Evolutionary conservation across 2,797 vertebrate genomes (phyloP).

Genomic region (Benthosema pterotum): DNA sequence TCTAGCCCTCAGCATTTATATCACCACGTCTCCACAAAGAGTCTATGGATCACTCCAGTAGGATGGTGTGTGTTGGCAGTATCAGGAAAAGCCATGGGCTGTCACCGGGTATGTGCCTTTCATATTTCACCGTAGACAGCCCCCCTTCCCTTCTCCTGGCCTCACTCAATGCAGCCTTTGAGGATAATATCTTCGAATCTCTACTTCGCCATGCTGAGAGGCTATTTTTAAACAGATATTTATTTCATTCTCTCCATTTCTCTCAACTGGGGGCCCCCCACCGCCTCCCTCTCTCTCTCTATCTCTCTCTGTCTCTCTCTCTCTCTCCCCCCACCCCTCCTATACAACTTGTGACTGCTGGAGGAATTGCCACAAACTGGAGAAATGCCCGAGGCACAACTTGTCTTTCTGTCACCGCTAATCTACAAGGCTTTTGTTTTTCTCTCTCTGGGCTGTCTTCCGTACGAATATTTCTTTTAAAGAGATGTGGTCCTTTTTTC

Average conservation of each 20-base stretch:
- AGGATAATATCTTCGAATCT: constrained; percentile 87
- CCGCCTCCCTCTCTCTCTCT: constrained; percentile 57
- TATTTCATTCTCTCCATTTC: constrained; percentile 76
- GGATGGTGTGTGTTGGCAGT: constrained; percentile 80
- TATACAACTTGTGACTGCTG: constrained; percentile 57
- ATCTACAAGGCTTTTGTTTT: constrained; percentile 54
- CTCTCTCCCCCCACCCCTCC: constrained; percentile 40
- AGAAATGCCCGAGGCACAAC: constrained; percentile 58
- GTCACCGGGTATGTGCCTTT: constrained; percentile 80
- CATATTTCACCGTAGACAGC: constrained; percentile 85
- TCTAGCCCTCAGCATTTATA: constrained; percentile 85
- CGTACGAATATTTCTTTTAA: constrained; percentile 19
- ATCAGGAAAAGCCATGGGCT: constrained; percentile 86
- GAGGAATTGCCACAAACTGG: constrained; percentile 60
- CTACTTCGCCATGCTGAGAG: constrained; percentile 78
- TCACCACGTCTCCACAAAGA: constrained; percentile 83
- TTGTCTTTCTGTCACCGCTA: constrained; percentile 64
- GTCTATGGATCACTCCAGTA: constrained; percentile 84
- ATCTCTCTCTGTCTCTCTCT: constrained; percentile 15
- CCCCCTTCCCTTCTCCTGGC: constrained; percentile 75
- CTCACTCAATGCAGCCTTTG: constrained; percentile 83
- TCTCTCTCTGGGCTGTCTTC: constrained; percentile 32
- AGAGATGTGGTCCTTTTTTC: constrained; percentile 8
- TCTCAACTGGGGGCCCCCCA: constrained; percentile 25
- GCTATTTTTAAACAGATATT: constrained; percentile 85